Evolutionary conservation across 2,113 vertebrate genomes (phyloP).

Genomic region (Centropus unirufus): DNA sequence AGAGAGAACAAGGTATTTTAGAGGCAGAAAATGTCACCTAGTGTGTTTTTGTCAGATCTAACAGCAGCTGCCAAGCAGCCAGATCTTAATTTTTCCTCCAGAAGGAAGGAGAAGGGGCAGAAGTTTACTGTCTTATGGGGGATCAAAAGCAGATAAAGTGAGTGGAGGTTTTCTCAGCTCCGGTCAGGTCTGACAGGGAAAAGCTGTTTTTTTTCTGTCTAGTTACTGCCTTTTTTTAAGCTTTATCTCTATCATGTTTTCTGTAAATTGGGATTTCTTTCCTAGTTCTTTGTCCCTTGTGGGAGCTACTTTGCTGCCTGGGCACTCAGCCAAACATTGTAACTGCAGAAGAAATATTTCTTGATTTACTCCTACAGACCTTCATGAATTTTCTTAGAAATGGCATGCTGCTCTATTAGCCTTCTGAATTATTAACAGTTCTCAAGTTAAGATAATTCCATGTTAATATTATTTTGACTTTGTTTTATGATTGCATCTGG

Average conservation of each 20-base stretch:
- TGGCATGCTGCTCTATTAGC: conserved; percentile 25
- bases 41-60: not conserved
- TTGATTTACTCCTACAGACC: conserved; percentile 29
- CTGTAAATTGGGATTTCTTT: not conserved
- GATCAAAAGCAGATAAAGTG: not conserved
- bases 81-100: not conserved
- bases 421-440: conserved; percentile 47
- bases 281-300: not conserved
- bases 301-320: conserved; percentile 1
- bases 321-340: conserved; percentile 35
- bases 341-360: conserved; percentile 26
- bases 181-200: not conserved
- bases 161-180: not conserved
- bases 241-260: not conserved
- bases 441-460: conserved; percentile 1
- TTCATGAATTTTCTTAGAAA: conserved; percentile 35
- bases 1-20: not conserved
- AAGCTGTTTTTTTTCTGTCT: not conserved
- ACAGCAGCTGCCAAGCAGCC: not conserved
- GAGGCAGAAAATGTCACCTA: not conserved
- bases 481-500: conserved; percentile 35
- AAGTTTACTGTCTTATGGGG: not conserved
- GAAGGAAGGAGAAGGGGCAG: not conserved
- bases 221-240: not conserved
- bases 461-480: conserved; percentile 40